These are phyloP conservation scores for Protobothrops mucrosquamatus DNA, from an alignment of 2,113 vertebrate genomes.

Conservation along the genomic window DNA sequence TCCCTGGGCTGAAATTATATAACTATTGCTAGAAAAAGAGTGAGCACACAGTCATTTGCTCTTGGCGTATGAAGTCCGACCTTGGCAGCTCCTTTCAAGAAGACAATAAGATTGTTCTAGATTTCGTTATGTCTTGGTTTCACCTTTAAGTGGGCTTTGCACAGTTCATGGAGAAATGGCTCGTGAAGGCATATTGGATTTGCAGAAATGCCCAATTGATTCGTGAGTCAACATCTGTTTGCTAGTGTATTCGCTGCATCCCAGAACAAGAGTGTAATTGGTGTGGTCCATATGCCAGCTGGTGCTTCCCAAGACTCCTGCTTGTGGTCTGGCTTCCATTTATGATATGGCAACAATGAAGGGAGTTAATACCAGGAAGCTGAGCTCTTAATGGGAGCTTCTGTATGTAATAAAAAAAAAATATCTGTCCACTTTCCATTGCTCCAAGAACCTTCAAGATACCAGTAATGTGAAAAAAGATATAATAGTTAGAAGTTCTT, in stretches of 20 bases:
- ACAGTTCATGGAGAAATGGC: background rate
- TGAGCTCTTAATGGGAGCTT: background rate
- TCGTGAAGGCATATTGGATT: background rate
- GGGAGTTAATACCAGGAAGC: background rate
- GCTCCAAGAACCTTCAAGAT: slow-evolving; percentile 10
- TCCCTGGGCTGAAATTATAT: background rate
- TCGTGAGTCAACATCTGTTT: background rate
- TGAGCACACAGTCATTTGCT: slow-evolving; percentile 8
- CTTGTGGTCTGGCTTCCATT: background rate
- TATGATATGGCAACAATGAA: background rate
- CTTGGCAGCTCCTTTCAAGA: slow-evolving; percentile 33
- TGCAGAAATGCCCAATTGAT: background rate
- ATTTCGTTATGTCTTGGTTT: background rate
- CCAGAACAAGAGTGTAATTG: background rate
- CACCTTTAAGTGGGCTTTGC: background rate
- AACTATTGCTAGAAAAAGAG: slow-evolving; percentile 17
- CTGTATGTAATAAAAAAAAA: background rate
- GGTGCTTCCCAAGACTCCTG: background rate
- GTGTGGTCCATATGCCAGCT: background rate
- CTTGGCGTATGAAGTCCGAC: slow-evolving; percentile 12
- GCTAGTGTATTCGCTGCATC: background rate
- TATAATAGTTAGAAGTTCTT: slow-evolving; percentile 24
- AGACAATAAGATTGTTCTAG: background rate
- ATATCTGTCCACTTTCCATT: background rate
- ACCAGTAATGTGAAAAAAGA: slow-evolving; percentile 15